These are phyloP conservation scores for Stegodyphus mimosarum DNA, from an alignment of 1,140 invertebrate species.

Conservation along the genomic window DNA sequence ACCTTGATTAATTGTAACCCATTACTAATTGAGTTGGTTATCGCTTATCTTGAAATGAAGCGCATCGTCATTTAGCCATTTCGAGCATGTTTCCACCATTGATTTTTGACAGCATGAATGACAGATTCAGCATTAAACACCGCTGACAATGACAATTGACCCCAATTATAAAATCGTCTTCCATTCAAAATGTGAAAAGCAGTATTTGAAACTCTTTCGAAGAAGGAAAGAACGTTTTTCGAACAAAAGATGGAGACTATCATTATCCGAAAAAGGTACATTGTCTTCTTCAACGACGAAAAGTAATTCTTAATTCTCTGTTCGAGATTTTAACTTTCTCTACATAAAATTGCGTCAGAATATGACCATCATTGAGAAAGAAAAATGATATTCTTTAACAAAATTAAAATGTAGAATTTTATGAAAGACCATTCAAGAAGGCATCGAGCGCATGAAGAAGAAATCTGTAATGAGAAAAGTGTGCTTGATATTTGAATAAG, in stretches of 20 bases:
- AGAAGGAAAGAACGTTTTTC: not conserved
- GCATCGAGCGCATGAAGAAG: too few species aligned
- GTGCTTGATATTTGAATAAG: too few species aligned
- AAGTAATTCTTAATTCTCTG: too few species aligned
- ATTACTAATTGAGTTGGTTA: slow-evolving; percentile 34
- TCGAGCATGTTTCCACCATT: slow-evolving; percentile 10
- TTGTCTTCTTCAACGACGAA: too few species aligned
- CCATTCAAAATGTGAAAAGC: not conserved
- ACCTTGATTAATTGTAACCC: slow-evolving; percentile 30
- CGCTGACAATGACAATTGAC: slow-evolving; percentile 14
- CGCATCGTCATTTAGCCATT: not conserved
- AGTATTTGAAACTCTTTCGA: not conserved
- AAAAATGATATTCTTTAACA: too few species aligned
- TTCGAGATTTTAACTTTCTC: too few species aligned
- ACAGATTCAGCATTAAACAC: slow-evolving; percentile 10
- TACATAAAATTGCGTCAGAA: too few species aligned
- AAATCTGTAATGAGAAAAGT: too few species aligned
- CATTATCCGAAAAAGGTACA: not conserved
- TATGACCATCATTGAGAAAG: too few species aligned
- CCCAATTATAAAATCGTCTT: slow-evolving; percentile 12
- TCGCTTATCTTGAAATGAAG: slow-evolving; percentile 22
- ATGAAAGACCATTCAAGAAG: too few species aligned
- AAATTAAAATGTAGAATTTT: too few species aligned
- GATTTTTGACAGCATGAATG: slow-evolving; percentile 24
- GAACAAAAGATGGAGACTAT: not conserved